These are phyloP conservation scores for Fregata magnificens DNA, from an alignment of 2,113 vertebrate genomes.

Conservation along the genomic window DNA sequence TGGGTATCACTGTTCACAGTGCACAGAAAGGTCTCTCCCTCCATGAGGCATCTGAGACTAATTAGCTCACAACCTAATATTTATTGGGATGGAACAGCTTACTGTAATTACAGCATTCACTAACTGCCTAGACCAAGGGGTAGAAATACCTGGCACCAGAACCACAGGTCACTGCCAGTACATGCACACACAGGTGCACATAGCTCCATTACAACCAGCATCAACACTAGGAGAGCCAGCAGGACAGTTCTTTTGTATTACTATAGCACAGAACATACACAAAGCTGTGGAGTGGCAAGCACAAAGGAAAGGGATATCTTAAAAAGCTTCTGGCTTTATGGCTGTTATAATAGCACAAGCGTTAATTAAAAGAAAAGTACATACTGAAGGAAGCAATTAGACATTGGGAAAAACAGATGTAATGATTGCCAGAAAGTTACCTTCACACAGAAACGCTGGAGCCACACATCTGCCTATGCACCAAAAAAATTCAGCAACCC, in stretches of 20 bases:
- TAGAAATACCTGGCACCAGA: not conserved
- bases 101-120: slow-evolving; percentile 17
- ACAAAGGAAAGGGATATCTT: not conserved
- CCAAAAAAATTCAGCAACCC: not conserved
- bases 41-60: not conserved
- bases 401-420: not conserved
- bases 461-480: too few relatives aligned
- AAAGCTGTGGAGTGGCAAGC: not conserved
- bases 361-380: not conserved
- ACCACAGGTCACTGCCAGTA: not conserved
- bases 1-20: not conserved
- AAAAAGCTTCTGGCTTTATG: not conserved
- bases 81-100: slow-evolving; percentile 13
- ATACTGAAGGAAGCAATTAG: not conserved
- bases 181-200: not conserved
- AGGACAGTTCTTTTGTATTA: not conserved
- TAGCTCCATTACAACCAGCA: not conserved
- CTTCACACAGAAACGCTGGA: not conserved
- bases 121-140: not conserved
- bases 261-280: not conserved
- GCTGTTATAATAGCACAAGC: not conserved
- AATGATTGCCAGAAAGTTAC: not conserved
- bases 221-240: not conserved
- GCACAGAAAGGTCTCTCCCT: not conserved
- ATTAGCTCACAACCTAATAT: slow-evolving; percentile 1